Conservation (phyloP, 2,888 invertebrate genomes). For the Lissonota sp. region DNA sequence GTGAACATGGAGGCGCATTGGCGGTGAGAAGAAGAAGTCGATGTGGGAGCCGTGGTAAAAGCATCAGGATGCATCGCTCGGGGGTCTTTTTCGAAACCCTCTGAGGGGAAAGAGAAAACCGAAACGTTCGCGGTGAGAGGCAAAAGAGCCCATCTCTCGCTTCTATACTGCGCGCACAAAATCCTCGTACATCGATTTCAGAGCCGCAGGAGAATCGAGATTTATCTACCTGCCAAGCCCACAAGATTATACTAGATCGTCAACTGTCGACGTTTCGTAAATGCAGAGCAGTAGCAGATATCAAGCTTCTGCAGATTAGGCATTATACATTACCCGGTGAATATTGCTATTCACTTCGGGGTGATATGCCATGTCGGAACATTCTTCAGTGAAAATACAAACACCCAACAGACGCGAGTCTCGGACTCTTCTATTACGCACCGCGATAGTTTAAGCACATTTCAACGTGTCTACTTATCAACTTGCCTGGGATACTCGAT, state of each 20-base stretch:
- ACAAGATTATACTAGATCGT: constrained; percentile 47
- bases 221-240: constrained; percentile 49
- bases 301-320: constrained; percentile 18
- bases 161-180: neutral
- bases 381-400: neutral
- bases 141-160: constrained; percentile 42
- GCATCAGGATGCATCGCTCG: constrained; percentile 59
- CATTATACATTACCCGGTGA: constrained; percentile 32
- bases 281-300: constrained; percentile 45
- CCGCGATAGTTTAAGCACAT: too few relatives aligned
- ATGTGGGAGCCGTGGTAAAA: constrained; percentile 44
- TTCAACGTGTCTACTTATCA: too few relatives aligned
- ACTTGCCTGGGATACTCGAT: too few relatives aligned
- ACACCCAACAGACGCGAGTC: too few relatives aligned
- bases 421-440: too few relatives aligned
- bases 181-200: constrained; percentile 33
- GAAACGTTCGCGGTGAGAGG: constrained; percentile 34
- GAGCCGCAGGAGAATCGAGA: constrained; percentile 42
- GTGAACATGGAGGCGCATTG: constrained; percentile 25
- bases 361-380: constrained; percentile 15
- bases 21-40: constrained; percentile 55
- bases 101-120: constrained; percentile 41
- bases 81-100: constrained; percentile 35
- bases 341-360: constrained; percentile 37
- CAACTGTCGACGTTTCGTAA: constrained; percentile 51